Conservation (phyloP, 1,140 invertebrate genomes). For the Subanguina moxae region DNA sequence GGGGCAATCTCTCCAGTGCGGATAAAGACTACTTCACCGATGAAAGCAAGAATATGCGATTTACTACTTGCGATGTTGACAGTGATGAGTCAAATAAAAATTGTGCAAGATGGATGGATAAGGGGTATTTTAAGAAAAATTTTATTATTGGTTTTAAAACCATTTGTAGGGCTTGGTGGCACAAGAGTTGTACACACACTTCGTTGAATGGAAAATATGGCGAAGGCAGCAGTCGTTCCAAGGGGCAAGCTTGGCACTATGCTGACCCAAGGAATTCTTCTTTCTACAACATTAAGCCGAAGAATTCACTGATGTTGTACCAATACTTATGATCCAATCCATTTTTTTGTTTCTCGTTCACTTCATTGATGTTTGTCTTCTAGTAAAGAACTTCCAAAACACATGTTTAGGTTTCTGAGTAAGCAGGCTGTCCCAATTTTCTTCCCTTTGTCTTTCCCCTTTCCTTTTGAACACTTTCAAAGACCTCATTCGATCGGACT, state of each 20-base stretch:
- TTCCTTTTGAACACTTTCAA: no score
- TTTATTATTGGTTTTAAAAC: background rate
- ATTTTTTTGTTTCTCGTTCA: no score
- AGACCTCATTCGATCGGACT: no score
- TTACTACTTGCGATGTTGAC: constrained; percentile 19
- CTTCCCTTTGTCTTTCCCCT: no score
- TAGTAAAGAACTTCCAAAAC: no score
- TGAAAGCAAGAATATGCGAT: background rate
- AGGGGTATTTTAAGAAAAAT: background rate
- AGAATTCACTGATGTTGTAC: constrained; percentile 18
- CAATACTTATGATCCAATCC: background rate
- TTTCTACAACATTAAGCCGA: constrained; percentile 18
- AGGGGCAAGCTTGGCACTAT: background rate
- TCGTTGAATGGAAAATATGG: constrained; percentile 17
- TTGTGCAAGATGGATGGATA: constrained; percentile 4
- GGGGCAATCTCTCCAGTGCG: constrained; percentile 9
- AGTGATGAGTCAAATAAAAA: constrained; percentile 14
- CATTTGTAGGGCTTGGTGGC: constrained; percentile 21
- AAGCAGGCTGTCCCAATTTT: no score
- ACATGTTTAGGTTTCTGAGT: no score
- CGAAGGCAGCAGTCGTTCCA: background rate
- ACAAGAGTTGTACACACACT: constrained; percentile 2
- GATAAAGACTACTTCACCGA: background rate
- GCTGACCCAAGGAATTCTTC: background rate
- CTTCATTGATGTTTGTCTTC: no score